These are phyloP conservation scores for Galendromus occidentalis DNA, from an alignment of 1,140 invertebrate genomes.

Conservation along the genomic window DNA sequence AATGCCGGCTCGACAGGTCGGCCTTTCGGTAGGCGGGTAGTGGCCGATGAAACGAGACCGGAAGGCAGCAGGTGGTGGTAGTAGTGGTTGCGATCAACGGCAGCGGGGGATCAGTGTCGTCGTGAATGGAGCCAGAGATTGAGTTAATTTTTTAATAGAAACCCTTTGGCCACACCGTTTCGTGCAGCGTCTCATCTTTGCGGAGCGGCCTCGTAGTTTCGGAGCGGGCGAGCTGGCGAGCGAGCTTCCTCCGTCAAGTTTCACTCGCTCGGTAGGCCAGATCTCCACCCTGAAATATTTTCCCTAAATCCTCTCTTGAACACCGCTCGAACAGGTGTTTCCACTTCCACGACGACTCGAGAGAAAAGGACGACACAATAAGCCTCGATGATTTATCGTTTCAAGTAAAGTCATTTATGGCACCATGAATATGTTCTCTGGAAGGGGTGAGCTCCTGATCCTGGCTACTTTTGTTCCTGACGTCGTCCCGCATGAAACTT, in stretches of 20 bases:
- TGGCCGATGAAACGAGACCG: too few species aligned
- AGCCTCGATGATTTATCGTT: not conserved
- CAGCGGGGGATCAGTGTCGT: not conserved
- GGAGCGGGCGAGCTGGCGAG: too few species aligned
- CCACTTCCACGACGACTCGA: not conserved
- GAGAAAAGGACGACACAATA: conserved; percentile 4
- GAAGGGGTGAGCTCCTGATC: too few species aligned
- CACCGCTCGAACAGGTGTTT: conserved; percentile 7
- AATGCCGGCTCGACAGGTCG: too few species aligned
- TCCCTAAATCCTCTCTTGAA: not conserved
- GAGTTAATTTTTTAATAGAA: conserved; percentile 9
- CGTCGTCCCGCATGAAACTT: too few species aligned
- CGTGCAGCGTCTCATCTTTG: too few species aligned
- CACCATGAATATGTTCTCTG: conserved; percentile 1
- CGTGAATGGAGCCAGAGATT: not conserved
- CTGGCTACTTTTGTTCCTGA: too few species aligned
- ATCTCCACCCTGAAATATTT: conserved; percentile 12
- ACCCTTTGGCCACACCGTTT: not conserved
- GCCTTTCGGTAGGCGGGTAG: too few species aligned
- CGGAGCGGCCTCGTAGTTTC: too few species aligned
- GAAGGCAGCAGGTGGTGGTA: too few species aligned
- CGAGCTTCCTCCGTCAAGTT: too few species aligned
- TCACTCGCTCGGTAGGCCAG: not conserved
- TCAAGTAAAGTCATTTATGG: not conserved
- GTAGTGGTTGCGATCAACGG: not conserved